A percentile compares a stretch with the other conserved stretches of the same genome.
phyloP scores from a whole-genome alignment of 2,113 vertebrate genomes.

The Dissostichus mawsoni region DNA sequence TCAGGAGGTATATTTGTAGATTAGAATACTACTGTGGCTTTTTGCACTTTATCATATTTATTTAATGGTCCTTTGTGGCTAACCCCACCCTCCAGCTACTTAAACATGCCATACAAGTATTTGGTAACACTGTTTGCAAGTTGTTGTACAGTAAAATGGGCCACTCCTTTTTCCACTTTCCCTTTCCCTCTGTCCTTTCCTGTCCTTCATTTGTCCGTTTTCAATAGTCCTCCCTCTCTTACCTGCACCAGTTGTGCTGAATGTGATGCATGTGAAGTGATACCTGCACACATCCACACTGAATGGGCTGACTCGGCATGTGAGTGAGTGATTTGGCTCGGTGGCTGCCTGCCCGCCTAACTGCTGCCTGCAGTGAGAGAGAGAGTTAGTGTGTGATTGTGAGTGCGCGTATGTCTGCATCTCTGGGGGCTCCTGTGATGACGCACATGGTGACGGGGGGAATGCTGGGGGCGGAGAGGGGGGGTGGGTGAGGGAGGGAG shows the following conservation, averaged over 20 bases:
- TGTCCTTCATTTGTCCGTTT: conserved; percentile 21
- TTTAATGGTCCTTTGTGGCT: conserved; percentile 3
- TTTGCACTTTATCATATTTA: neutral
- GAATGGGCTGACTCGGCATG: conserved; percentile 73
- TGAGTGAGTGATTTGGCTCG: conserved; percentile 73
- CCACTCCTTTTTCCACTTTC: neutral
- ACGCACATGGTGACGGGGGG: conserved; percentile 80
- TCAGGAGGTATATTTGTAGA: neutral
- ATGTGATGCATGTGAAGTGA: conserved; percentile 39
- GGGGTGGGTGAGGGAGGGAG: conserved; percentile 46
- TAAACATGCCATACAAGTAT: conserved; percentile 35
- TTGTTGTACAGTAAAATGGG: conserved; percentile 18
- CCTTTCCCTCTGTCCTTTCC: neutral
- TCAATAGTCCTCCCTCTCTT: conserved; percentile 28
- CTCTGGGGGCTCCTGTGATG: conserved; percentile 82
- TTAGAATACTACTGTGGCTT: neutral
- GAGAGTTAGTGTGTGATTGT: conserved; percentile 12
- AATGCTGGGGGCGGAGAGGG: conserved; percentile 68
- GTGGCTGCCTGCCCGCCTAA: conserved; percentile 60
- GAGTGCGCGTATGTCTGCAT: conserved; percentile 27
- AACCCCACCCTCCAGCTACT: neutral
- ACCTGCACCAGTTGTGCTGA: conserved; percentile 28
- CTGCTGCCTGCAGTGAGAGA: conserved; percentile 38
- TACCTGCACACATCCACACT: conserved; percentile 63
- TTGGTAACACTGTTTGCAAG: conserved; percentile 10